Conservation (phyloP, 2,888 invertebrate genomes). For the Agonopterix heracliana region DNA sequence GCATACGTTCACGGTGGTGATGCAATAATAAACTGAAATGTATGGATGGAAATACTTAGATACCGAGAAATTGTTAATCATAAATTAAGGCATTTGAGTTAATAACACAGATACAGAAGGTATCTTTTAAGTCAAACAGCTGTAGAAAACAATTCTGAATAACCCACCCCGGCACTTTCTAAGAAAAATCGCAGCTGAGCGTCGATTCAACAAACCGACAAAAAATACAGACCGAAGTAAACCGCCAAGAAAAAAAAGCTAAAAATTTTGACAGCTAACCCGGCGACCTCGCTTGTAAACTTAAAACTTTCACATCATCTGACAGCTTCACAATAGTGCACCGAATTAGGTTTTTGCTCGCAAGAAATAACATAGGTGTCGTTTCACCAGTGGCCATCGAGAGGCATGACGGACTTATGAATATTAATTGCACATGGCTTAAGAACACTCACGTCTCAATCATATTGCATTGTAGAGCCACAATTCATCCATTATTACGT, state of each 20-base stretch:
- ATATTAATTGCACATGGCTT: conserved; percentile 33
- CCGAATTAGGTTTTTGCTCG: conserved; percentile 34
- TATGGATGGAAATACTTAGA: neutral
- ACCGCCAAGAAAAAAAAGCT: conserved; percentile 26
- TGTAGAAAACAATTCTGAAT: neutral
- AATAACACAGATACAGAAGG: too few relatives aligned
- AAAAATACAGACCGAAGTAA: conserved; percentile 29
- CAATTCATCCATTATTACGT: conserved; percentile 20
- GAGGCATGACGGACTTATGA: conserved; percentile 23
- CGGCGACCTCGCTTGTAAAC: conserved; percentile 33
- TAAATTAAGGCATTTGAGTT: too few relatives aligned
- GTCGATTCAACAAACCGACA: conserved; percentile 40
- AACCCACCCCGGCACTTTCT: conserved; percentile 1
- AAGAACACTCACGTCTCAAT: conserved; percentile 35
- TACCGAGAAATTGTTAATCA: too few relatives aligned
- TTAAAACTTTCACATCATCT: conserved; percentile 42
- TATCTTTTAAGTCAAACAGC: too few relatives aligned
- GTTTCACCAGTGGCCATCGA: conserved; percentile 19
- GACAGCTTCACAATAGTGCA: conserved; percentile 33
- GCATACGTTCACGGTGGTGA: conserved; percentile 17
- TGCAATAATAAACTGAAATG: neutral
- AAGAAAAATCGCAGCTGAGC: conserved; percentile 15
- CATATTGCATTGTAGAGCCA: conserved; percentile 34
- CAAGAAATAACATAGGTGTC: conserved; percentile 21
- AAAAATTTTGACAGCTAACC: conserved; percentile 44